Evolutionary conservation across 2,113 vertebrate genomes (phyloP).

Genomic region (Notothenia rossii): DNA sequence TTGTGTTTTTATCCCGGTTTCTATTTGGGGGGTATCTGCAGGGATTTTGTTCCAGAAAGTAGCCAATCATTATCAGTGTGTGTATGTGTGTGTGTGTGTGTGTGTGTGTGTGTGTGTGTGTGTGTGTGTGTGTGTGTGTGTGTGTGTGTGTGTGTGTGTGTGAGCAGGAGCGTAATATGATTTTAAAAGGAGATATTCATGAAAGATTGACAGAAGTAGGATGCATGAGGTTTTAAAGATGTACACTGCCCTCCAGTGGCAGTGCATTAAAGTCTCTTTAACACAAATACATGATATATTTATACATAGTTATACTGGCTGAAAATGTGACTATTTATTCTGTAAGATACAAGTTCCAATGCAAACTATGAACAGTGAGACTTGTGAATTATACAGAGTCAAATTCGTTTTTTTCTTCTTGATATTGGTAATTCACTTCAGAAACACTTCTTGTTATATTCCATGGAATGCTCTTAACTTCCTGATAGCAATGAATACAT

Average conservation of each 20-base stretch:
- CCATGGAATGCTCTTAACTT: too few species aligned
- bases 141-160: background rate
- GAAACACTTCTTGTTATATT: too few species aligned
- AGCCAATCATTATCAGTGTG: background rate
- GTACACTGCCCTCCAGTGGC: conserved; percentile 74
- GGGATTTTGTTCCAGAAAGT: conserved; percentile 18
- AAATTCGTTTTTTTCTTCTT: background rate
- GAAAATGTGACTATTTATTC: background rate
- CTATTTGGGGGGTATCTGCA: conserved; percentile 8
- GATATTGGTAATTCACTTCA: too few species aligned
- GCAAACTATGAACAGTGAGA: background rate
- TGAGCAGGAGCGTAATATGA: conserved; percentile 21
- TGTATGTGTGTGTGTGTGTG: too few species aligned
- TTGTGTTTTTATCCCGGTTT: conserved; percentile 7
- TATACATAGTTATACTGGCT: background rate
- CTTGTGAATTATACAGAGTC: background rate
- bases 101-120: background rate
- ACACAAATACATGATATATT: background rate
- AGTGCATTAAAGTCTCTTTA: background rate
- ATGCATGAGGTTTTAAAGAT: conserved; percentile 29
- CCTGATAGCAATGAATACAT: too few species aligned
- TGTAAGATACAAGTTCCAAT: background rate
- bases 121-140: too few species aligned
- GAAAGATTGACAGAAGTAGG: background rate
- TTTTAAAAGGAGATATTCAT: conserved; percentile 14